Evolutionary conservation across 2,113 vertebrate species (phyloP).

Genomic region (Zapornia atra): DNA sequence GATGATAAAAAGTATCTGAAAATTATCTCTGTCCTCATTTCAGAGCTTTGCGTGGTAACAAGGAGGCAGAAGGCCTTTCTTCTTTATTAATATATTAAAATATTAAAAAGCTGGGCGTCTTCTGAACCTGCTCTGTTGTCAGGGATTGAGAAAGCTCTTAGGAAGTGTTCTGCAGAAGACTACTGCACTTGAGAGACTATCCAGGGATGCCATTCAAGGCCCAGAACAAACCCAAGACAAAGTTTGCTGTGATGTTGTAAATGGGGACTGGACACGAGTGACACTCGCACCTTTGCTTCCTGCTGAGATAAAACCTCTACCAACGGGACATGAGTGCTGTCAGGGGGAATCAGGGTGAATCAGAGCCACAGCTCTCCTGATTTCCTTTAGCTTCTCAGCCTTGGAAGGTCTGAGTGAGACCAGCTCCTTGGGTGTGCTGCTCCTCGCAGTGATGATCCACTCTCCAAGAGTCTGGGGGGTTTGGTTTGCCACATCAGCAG

Average conservation of each 20-base stretch:
- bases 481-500: fast-evolving
- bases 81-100: background rate
- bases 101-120: background rate
- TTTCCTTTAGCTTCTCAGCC: background rate
- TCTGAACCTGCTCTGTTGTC: background rate
- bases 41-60: conserved; percentile 2
- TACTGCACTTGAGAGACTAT: background rate
- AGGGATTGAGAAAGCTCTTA: background rate
- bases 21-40: conserved; percentile 38
- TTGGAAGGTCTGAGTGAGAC: background rate
- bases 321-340: too few relatives aligned
- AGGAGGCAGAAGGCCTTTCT: background rate
- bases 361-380: background rate
- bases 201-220: background rate
- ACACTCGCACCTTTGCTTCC: background rate
- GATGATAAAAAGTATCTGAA: conserved; percentile 19
- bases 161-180: background rate
- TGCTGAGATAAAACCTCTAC: background rate
- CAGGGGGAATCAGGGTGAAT: fast-evolving
- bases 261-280: background rate
- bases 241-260: background rate
- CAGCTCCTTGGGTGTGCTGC: background rate
- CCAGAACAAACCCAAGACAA: background rate
- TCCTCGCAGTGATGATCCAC: background rate
- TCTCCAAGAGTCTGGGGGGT: fast-evolving